phyloP scores from a whole-genome alignment of 2,113 vertebrate genomes.

The Psittacus erithacus region DNA sequence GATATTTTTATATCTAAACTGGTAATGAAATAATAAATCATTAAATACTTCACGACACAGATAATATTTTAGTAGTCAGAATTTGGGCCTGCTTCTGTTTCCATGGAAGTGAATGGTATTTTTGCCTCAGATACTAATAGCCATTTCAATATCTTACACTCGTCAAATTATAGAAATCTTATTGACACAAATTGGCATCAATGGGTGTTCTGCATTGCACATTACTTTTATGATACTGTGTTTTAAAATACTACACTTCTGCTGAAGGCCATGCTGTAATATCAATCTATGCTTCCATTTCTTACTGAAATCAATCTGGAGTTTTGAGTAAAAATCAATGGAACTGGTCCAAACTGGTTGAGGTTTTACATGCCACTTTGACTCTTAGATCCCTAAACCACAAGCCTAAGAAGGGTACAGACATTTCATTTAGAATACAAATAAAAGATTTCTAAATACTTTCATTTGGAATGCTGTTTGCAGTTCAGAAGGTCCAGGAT shows the following conservation, averaged over 20 bases:
- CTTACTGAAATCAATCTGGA: neutral
- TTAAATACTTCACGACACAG: neutral
- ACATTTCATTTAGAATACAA: neutral
- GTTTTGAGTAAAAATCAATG: neutral
- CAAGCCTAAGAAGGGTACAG: neutral
- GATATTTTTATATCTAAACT: neutral
- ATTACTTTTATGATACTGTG: neutral
- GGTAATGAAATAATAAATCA: neutral
- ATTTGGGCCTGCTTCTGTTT: constrained; percentile 5
- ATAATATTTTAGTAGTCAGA: neutral
- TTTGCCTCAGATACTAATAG: neutral
- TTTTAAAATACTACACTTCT: neutral
- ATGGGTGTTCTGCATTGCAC: neutral
- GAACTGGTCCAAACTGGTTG: neutral
- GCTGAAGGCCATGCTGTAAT: neutral
- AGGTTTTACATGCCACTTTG: neutral
- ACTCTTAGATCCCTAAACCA: neutral
- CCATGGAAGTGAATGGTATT: constrained; percentile 15
- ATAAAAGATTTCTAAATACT: neutral
- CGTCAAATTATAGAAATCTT: neutral
- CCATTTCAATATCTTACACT: neutral
- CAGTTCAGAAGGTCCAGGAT: neutral
- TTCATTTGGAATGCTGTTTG: neutral
- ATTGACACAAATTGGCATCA: neutral
- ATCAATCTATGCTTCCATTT: neutral